Evolutionary conservation across 2,113 vertebrate genomes (phyloP).

Genomic region (Marmota monax): DNA sequence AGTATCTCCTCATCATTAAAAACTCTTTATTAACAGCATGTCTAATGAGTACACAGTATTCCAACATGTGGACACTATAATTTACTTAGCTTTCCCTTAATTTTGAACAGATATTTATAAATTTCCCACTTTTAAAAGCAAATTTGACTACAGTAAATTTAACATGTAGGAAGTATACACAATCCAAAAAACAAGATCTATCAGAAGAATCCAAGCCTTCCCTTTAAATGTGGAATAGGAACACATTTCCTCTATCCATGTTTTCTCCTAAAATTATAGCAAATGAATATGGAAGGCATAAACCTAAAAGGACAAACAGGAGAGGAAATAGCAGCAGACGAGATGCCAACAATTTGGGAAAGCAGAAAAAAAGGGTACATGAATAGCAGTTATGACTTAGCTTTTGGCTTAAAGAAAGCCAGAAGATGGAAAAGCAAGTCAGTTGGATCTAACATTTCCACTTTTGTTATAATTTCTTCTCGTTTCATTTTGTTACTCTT

Average conservation of each 20-base stretch:
- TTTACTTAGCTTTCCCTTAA: not conserved
- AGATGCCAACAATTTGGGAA: not conserved
- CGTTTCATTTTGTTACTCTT: not conserved
- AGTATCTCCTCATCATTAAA: constrained; percentile 21
- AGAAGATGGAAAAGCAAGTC: not conserved
- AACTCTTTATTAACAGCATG: not conserved
- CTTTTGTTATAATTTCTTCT: not conserved
- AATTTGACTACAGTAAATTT: not conserved
- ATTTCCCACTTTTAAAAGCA: constrained; percentile 14
- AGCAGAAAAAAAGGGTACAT: not conserved
- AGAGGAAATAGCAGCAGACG: not conserved
- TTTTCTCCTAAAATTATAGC: not conserved
- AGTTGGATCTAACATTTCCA: not conserved
- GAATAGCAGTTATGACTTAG: not conserved
- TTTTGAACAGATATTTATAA: not conserved
- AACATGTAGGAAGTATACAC: not conserved
- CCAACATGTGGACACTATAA: not conserved
- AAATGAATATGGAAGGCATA: not conserved
- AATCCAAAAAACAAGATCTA: not conserved
- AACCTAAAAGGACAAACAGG: not conserved
- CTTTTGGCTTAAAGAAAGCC: not conserved
- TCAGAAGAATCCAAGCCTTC: not conserved
- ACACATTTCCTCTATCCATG: not conserved
- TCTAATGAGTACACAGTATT: not conserved
- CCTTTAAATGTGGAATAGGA: not conserved